Evolutionary conservation across 1,140 invertebrate species (phyloP).

Genomic region (Ctenoplectra terminalis): DNA sequence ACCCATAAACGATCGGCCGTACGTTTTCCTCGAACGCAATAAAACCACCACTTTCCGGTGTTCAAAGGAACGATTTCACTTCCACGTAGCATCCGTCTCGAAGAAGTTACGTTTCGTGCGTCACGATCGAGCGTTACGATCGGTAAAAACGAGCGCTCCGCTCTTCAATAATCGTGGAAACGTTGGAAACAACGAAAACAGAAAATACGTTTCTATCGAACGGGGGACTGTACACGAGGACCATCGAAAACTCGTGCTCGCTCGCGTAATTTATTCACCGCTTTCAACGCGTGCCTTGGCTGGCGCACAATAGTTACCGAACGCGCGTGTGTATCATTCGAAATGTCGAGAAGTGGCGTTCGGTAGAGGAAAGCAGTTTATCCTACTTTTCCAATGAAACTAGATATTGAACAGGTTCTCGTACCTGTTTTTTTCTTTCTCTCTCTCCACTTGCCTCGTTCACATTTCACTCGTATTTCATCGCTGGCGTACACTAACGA

Average conservation of each 20-base stretch:
- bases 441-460: not conserved
- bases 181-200: not conserved
- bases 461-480: slow-evolving; percentile 27
- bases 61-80: too few species aligned
- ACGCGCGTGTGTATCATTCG: not conserved
- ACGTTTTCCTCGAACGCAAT: not conserved
- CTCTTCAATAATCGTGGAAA: not conserved
- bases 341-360: slow-evolving; percentile 17
- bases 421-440: not conserved
- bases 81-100: too few species aligned
- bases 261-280: slow-evolving; percentile 37
- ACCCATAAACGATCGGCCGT: not conserved
- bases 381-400: slow-evolving; percentile 48
- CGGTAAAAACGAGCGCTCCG: not conserved
- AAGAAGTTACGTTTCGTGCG: not conserved
- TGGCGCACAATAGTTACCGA: not conserved
- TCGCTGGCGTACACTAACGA: slow-evolving; percentile 19
- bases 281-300: not conserved
- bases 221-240: not conserved
- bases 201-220: slow-evolving; percentile 12
- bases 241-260: slow-evolving; percentile 20
- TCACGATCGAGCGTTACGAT: slow-evolving; percentile 2
- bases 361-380: slow-evolving; percentile 33
- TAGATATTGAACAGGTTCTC: slow-evolving; percentile 46
- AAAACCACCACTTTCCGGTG: too few species aligned